Conservation (phyloP, 2,888 invertebrate species). For the Chloromyia formosa region DNA sequence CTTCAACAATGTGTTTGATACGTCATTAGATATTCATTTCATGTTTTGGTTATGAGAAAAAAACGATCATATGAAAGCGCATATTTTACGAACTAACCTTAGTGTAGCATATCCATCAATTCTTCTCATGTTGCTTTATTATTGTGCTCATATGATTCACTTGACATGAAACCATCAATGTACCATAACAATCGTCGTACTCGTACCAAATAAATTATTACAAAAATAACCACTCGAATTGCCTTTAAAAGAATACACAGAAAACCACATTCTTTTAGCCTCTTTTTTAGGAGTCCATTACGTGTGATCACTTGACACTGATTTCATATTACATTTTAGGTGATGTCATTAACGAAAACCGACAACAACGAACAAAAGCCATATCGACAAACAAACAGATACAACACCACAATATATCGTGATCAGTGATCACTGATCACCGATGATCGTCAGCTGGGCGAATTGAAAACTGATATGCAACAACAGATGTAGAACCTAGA, state of each 20-base stretch:
- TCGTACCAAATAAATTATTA: not conserved
- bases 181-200: not conserved
- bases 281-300: not conserved
- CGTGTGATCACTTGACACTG: constrained; percentile 38
- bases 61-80: no score
- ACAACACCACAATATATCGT: constrained; percentile 1
- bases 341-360: constrained; percentile 25
- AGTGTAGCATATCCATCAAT: constrained; percentile 2
- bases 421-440: no score
- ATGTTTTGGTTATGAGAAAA: no score
- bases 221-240: not conserved
- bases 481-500: no score
- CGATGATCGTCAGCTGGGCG: not conserved
- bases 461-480: constrained; percentile 23
- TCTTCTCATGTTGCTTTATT: constrained; percentile 20
- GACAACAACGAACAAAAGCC: no score
- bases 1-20: no score
- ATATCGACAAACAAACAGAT: not conserved
- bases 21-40: no score
- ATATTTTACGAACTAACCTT: constrained; percentile 33
- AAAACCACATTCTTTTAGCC: constrained; percentile 5
- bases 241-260: constrained; percentile 6
- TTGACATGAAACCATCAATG: constrained; percentile 3
- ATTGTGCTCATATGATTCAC: constrained; percentile 1
- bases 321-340: constrained; percentile 7